Evolutionary conservation across 1,140 invertebrate genomes (phyloP).

Genomic region (Globodera ellingtonae): DNA sequence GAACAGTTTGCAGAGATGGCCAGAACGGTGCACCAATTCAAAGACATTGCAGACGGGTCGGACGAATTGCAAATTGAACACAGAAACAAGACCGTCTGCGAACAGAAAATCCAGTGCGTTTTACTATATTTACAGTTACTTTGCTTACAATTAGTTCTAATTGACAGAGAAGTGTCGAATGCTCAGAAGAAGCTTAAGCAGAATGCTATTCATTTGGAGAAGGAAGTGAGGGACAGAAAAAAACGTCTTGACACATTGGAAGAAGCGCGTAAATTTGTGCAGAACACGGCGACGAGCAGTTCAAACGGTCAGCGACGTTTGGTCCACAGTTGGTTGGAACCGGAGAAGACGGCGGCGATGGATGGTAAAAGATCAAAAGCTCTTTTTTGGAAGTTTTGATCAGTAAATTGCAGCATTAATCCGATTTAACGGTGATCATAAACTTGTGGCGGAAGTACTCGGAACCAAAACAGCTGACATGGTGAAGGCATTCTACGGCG

Average conservation of each 20-base stretch:
- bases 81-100: conserved; percentile 27
- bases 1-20: conserved; percentile 37
- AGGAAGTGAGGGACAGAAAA: not conserved
- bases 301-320: not conserved
- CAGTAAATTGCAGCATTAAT: conserved; percentile 33
- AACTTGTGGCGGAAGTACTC: conserved; percentile 25
- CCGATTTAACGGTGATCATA: conserved; percentile 21
- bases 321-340: not conserved
- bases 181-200: not conserved
- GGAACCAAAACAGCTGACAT: conserved; percentile 32
- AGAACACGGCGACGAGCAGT: not conserved
- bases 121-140: no score
- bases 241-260: not conserved
- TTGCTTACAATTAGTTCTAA: no score
- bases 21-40: conserved; percentile 21
- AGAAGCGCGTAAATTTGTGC: conserved; percentile 18
- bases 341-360: conserved; percentile 1
- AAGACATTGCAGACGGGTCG: conserved; percentile 32
- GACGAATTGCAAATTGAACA: conserved; percentile 27
- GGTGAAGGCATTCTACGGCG: conserved; percentile 31
- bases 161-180: conserved; percentile 8
- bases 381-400: not conserved
- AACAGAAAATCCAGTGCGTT: conserved; percentile 13
- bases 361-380: conserved; percentile 13
- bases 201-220: not conserved